Base-by-base conservation (phyloP, 2,888 invertebrate species). In the Opisthograptis luteolata region DNA sequence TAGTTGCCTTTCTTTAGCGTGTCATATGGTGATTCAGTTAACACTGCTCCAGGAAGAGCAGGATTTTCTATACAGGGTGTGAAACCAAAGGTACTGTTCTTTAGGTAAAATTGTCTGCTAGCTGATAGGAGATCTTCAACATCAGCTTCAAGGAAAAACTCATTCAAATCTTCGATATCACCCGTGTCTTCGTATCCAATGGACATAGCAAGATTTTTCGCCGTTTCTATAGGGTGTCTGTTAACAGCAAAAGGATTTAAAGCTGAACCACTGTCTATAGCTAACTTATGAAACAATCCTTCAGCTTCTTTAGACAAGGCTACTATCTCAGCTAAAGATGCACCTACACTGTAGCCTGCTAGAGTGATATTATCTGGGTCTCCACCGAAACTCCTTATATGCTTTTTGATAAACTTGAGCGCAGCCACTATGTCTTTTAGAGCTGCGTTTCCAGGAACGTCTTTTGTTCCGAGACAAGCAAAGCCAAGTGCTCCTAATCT, bases 361-460 rank as follows among this genome's bases (percentile, higher is more conserved):
- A 97, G 76, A 0, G 97, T 97, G 0, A 97, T 92, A 67, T 93
- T 93, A 20, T 93, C 91, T 0, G 94, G 93, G 83, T 97, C 95
- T 5, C 97, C 97, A 10, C 96, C 96, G 75, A 98, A 97, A 40
- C 92, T 91, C 9, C 63, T 86, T 4, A 97, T 94, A 73, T 97
- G 95, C 55, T 94, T 93, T 54, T 93, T 92, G 1, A 96, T 91
- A 94, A 96, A 96, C 58, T 92, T 81, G 34, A 98, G 81, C 0
- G 96, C 96, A 72, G 96, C 92, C 40, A 95, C 92, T 75, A 97
- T 96, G 76, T 98, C 98, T 74, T 95, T 94, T 34, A 98, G 76
- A 0, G 95, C 98, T 55, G 96, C 94, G 77, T 98, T 98, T 0
- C 98, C 97, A 0, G 95, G 93, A 15, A 93, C 92, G 57, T 92